phyloP scores from a whole-genome alignment of 2,888 invertebrate genomes.

The Oxyteleia sp. region DNA sequence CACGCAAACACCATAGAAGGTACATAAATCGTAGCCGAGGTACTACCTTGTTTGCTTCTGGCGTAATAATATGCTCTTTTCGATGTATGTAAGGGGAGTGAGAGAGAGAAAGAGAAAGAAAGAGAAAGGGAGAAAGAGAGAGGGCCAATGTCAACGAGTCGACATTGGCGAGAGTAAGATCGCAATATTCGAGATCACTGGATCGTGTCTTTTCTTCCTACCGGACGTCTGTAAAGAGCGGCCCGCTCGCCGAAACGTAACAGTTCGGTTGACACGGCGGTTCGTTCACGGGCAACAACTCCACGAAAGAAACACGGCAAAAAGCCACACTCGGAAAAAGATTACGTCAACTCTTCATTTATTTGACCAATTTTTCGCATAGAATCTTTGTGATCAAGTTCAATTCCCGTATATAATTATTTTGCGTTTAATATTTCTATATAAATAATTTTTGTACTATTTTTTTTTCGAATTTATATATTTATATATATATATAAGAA shows the following conservation, averaged over 20 bases:
- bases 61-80: conserved; percentile 76
- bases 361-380: no score
- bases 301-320: conserved; percentile 38
- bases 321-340: conserved; percentile 27
- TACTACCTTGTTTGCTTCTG: conserved; percentile 75
- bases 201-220: conserved; percentile 65
- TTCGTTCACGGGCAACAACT: conserved; percentile 35
- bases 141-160: no score
- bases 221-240: conserved; percentile 62
- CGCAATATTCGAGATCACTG: no score
- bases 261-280: conserved; percentile 48
- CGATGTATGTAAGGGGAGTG: conserved; percentile 67
- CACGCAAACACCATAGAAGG: conserved; percentile 76
- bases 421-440: no score
- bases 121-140: conserved; percentile 60
- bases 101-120: conserved; percentile 39
- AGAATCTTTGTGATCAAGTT: no score
- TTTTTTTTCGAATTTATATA: no score
- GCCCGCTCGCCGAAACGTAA: conserved; percentile 58
- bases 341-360: no score
- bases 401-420: no score
- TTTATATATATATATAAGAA: no score
- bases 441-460: no score
- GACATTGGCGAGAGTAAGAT: no score
- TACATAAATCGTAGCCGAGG: conserved; percentile 78